Conservation (phyloP, 2,888 invertebrate genomes). For the Serrognathus titanus region DNA sequence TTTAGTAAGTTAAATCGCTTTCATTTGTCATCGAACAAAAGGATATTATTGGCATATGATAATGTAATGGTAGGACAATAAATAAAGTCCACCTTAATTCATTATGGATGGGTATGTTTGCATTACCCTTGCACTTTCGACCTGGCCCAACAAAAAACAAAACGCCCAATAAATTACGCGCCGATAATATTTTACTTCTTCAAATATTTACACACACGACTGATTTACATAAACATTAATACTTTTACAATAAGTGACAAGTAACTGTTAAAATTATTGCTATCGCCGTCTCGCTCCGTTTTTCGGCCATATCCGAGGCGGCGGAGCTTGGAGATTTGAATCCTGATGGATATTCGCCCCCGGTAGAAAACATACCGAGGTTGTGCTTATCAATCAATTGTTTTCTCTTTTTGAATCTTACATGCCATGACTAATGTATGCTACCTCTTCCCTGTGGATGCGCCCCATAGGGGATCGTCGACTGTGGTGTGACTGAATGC, state of each 20-base stretch:
- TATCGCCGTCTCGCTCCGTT: neutral
- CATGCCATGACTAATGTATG: slow-evolving; percentile 17
- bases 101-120: too few species aligned
- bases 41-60: too few species aligned
- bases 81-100: too few species aligned
- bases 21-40: too few species aligned
- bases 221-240: slow-evolving; percentile 1
- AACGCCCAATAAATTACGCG: too few species aligned
- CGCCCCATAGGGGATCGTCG: slow-evolving; percentile 2
- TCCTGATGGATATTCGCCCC: slow-evolving; percentile 23
- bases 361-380: slow-evolving; percentile 18
- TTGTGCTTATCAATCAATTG: slow-evolving; percentile 27
- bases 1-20: too few species aligned
- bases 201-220: neutral
- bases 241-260: neutral
- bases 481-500: slow-evolving; percentile 1
- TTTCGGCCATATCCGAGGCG: too few species aligned
- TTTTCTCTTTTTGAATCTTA: slow-evolving; percentile 17
- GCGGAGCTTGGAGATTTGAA: slow-evolving; percentile 13
- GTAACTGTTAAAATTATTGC: neutral
- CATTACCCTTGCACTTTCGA: too few species aligned
- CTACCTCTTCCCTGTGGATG: slow-evolving; percentile 18
- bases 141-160: too few species aligned
- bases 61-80: too few species aligned
- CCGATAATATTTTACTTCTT: too few species aligned